phyloP scores from a whole-genome alignment of 2,113 vertebrate genomes.

The Mirza zaza region DNA sequence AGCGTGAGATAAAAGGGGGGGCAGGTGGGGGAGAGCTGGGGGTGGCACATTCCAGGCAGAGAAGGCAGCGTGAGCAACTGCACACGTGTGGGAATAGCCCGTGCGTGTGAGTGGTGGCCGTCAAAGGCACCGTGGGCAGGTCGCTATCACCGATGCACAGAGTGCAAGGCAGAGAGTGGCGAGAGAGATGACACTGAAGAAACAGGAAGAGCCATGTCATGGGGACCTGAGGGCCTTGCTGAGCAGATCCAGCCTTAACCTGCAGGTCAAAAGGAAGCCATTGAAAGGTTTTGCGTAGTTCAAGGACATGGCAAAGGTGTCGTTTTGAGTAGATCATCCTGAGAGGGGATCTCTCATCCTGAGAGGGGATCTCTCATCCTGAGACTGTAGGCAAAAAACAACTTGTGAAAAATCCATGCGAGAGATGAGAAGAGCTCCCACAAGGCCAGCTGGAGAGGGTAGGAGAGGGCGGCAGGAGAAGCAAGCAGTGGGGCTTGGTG shows the following conservation, averaged over 20 bases:
- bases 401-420: not conserved
- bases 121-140: not conserved
- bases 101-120: not conserved
- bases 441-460: not conserved
- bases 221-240: not conserved
- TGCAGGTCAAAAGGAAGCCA: not conserved
- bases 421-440: not conserved
- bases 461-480: not conserved
- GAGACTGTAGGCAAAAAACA: not conserved
- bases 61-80: not conserved
- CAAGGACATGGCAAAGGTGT: not conserved
- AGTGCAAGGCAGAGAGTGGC: not conserved
- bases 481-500: rapidly evolving
- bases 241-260: not conserved
- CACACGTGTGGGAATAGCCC: not conserved
- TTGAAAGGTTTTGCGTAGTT: not conserved
- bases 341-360: not conserved
- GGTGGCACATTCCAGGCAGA: not conserved
- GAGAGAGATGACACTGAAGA: not conserved
- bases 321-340: not conserved
- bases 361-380: too few species aligned
- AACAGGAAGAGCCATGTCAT: too few species aligned
- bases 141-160: too few species aligned
- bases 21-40: too few species aligned
- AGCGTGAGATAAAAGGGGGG: not conserved